phyloP scores from a whole-genome alignment of 2,797 vertebrate species.

The Martes flavigula region DNA sequence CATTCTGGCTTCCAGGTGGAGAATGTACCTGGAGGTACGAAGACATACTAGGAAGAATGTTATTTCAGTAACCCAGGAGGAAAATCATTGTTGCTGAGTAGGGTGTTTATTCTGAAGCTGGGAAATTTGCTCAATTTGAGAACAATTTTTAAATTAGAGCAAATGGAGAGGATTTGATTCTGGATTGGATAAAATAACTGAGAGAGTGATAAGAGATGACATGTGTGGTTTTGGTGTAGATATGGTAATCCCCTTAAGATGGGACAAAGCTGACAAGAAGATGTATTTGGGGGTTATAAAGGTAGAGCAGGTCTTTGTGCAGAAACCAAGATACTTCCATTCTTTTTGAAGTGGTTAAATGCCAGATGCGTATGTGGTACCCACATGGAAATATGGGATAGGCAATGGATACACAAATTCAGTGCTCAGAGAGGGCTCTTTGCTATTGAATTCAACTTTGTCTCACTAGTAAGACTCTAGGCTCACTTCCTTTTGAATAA shows the following conservation, averaged over 20 bases:
- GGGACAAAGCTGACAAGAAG: not conserved
- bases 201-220: not conserved
- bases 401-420: not conserved
- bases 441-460: not conserved
- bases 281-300: not conserved
- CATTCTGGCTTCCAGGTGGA: not conserved
- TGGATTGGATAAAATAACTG: not conserved
- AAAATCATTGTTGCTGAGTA: not conserved
- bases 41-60: not conserved
- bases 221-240: not conserved
- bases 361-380: not conserved
- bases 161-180: not conserved
- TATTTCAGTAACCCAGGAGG: not conserved
- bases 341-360: not conserved
- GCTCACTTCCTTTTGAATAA: not conserved
- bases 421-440: not conserved
- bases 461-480: not conserved
- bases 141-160: not conserved
- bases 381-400: not conserved
- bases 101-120: not conserved
- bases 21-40: not conserved
- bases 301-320: not conserved
- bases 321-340: not conserved
- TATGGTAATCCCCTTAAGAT: not conserved
- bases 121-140: not conserved